Evolutionary conservation across 2,888 invertebrate genomes (phyloP).

Genomic region (Leptopilina syphax): DNA sequence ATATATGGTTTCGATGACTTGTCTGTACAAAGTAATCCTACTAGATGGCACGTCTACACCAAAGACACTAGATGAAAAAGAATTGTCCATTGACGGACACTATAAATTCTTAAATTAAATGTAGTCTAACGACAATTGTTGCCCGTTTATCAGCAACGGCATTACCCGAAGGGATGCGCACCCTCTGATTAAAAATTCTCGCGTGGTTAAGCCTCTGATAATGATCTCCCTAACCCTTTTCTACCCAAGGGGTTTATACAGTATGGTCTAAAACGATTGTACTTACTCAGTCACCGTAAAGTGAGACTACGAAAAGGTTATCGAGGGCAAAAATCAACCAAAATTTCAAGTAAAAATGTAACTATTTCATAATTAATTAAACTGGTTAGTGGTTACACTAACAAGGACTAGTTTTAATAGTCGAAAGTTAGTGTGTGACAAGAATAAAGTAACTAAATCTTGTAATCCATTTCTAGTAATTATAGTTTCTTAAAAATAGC

Average conservation of each 20-base stretch:
- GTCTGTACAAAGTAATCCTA: conserved; percentile 63
- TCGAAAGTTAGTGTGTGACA: no score
- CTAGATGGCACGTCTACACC: conserved; percentile 65
- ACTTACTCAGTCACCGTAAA: conserved; percentile 71
- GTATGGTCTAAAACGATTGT: conserved; percentile 73
- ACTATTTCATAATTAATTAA: background rate
- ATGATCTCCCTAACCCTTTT: conserved; percentile 76
- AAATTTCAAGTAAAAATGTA: conserved; percentile 49
- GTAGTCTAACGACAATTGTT: conserved; percentile 68
- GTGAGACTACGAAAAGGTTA: conserved; percentile 50
- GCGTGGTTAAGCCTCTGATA: conserved; percentile 77
- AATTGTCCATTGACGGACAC: conserved; percentile 60
- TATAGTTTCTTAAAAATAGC: no score
- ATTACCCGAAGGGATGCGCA: conserved; percentile 75
- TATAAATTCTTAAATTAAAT: conserved; percentile 58
- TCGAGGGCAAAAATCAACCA: conserved; percentile 52
- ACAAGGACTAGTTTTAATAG: no score
- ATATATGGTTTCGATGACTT: conserved; percentile 68
- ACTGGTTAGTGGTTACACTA: background rate
- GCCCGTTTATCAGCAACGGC: conserved; percentile 69
- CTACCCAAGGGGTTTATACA: conserved; percentile 69
- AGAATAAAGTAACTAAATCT: no score
- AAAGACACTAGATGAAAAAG: conserved; percentile 57
- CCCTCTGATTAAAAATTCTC: conserved; percentile 78
- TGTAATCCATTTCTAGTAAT: no score